These are phyloP conservation scores for Scleropages formosus DNA, from an alignment of 2,797 vertebrate species.

Conservation along the genomic window DNA sequence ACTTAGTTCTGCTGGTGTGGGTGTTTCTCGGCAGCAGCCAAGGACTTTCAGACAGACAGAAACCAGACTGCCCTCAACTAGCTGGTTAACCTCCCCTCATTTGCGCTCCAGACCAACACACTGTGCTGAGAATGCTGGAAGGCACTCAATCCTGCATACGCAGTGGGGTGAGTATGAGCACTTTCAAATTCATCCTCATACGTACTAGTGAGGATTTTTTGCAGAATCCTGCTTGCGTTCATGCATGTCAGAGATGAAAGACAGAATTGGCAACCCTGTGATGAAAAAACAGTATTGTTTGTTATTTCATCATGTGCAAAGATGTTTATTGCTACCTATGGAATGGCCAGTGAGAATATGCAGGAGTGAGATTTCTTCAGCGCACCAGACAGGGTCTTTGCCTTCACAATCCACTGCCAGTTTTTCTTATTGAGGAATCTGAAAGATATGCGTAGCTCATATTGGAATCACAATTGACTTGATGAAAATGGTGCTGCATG, in stretches of 20 bases:
- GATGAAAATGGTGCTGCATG: too few species aligned
- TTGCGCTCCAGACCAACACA: neutral
- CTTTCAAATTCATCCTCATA: too few species aligned
- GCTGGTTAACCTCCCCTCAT: neutral
- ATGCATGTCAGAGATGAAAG: neutral
- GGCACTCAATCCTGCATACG: neutral
- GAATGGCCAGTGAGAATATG: neutral
- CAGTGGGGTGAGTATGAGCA: conserved; percentile 1
- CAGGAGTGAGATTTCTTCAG: neutral
- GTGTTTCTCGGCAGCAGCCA: neutral
- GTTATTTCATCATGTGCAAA: neutral
- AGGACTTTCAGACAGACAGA: neutral
- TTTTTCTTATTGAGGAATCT: too few species aligned
- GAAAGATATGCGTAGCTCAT: too few species aligned
- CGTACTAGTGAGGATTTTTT: neutral
- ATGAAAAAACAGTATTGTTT: neutral
- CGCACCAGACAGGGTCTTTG: neutral
- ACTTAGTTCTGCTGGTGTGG: neutral
- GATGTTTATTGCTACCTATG: neutral
- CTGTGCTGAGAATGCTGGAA: neutral
- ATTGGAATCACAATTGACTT: too few species aligned
- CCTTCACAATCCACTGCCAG: neutral
- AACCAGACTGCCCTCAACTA: conserved; percentile 6
- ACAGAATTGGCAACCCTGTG: neutral
- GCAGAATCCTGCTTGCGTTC: neutral